phyloP scores from a whole-genome alignment of 1,140 invertebrate genomes.

The Zaprionus lachaisei region DNA sequence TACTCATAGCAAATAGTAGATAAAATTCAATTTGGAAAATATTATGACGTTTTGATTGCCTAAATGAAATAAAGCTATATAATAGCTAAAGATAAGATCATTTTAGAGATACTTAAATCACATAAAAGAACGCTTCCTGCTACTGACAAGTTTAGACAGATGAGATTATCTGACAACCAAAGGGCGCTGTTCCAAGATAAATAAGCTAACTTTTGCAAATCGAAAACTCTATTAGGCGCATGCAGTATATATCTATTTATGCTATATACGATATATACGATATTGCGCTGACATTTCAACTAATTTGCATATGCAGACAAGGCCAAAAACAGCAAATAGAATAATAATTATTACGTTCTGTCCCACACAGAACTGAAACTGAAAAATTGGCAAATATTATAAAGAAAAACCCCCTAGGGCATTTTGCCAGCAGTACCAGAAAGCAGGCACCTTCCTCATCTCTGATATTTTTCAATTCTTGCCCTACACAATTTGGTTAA shows the following conservation, averaged over 20 bases:
- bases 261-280: constrained; percentile 1
- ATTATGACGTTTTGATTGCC: neutral
- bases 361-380: neutral
- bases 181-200: constrained; percentile 61
- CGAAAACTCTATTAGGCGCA: constrained; percentile 25
- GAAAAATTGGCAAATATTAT: constrained; percentile 13
- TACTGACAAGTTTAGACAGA: constrained; percentile 12
- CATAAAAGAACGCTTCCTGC: neutral
- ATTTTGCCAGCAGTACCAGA: neutral
- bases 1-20: neutral
- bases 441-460: constrained; percentile 4
- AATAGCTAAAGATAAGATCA: neutral
- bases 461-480: constrained; percentile 7
- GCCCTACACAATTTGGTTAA: constrained; percentile 4
- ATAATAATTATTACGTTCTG: constrained; percentile 12
- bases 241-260: constrained; percentile 5
- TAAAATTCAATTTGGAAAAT: neutral
- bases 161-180: constrained; percentile 41
- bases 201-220: constrained; percentile 9
- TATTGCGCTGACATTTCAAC: constrained; percentile 27
- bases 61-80: neutral
- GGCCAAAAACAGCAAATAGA: constrained; percentile 15
- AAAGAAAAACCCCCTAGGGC: neutral
- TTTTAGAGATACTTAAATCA: neutral
- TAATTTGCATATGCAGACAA: constrained; percentile 36